Conservation (phyloP, 2,888 invertebrate genomes). For the Panopea generosa region DNA sequence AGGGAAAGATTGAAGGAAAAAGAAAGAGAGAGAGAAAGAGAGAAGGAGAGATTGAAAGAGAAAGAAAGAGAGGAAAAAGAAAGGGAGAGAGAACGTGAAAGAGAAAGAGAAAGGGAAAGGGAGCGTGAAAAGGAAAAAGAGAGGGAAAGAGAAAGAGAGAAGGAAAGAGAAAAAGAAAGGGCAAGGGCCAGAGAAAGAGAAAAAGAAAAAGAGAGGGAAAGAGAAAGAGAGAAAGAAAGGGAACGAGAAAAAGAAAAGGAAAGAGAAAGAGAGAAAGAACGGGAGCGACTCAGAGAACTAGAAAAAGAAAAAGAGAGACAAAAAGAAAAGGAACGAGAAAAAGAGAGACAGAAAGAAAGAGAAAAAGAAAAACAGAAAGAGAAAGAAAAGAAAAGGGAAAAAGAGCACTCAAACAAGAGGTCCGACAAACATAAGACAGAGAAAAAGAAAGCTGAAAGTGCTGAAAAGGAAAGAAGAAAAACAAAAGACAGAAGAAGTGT, state of each 20-base stretch:
- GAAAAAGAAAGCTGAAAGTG: constrained; percentile 1
- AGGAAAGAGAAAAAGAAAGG: constrained; percentile 19
- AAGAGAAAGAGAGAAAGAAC: constrained; percentile 30
- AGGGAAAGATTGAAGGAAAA: constrained; percentile 13
- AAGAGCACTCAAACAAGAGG: constrained; percentile 24
- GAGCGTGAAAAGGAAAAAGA: constrained; percentile 29
- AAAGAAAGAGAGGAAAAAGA: constrained; percentile 44
- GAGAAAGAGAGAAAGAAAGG: constrained; percentile 13
- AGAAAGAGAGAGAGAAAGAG: constrained; percentile 13
- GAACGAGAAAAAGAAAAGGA: constrained; percentile 20
- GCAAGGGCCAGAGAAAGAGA: constrained; percentile 21
- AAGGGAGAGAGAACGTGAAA: constrained; percentile 35
- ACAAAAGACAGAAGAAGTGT: constrained; percentile 6
- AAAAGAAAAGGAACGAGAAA: constrained; percentile 23
- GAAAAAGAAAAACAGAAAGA: constrained; percentile 19
- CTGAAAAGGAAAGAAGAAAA: not conserved
- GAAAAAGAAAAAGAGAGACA: constrained; percentile 34
- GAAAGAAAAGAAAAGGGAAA: constrained; percentile 22
- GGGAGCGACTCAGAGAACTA: constrained; percentile 25
- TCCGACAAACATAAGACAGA: constrained; percentile 15
- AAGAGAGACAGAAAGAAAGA: constrained; percentile 13
- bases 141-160: constrained; percentile 27
- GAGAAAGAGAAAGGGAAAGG: constrained; percentile 6
- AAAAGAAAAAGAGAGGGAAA: constrained; percentile 27
- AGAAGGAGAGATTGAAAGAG: constrained; percentile 18